Evolutionary conservation across 2,888 invertebrate genomes (phyloP), one percentile per base, ranked within the genome.

Genomic region (Protonemura montana): DNA sequence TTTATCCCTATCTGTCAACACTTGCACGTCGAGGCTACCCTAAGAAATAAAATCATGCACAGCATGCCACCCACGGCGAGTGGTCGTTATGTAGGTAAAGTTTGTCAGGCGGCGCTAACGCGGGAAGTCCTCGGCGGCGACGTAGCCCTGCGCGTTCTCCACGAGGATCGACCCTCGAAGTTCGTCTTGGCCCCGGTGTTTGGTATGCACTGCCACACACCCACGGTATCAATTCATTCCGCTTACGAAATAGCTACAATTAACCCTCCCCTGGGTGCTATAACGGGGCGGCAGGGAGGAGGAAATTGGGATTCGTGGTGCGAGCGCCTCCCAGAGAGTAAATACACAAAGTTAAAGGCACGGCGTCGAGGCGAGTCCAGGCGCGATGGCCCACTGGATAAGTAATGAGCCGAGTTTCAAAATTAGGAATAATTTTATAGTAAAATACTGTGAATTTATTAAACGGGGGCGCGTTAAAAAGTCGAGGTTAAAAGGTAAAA

Each of bases 181-280:
- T 59, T 59, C 59, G 59, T 59, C 86, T 86, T 76, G 82, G 35
- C 41, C n/a, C 35, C 30, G 42, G n/a, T 82, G 86, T 35, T 85
- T 82, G 30, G 82, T 85, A 87, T 87, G 85, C 87, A 85, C 42
- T 42, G 35, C 82, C 81, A 85, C 87, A 85, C 85, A 82, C 76
- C 85, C 42, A 35, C 27, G 82, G 85, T 82, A 87, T 86, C 86
- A 87, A 87, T 87, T 87, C 87, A 87, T 87, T 87, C 86, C 85
- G 82, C 85, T 78, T 85, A 86, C 86, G 85, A 87, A 86, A 87
- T 86, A 86, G 86, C 86, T 87, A 86, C 87, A 87, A 87, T 87
- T 87, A 87, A 86, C 87, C 86, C 42, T 82, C 87, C 77, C 87
- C 25, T 27, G 87, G 87, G 87, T 76, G 86, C 85, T 76, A 86